Evolutionary conservation across 2,113 vertebrate species (phyloP).

Genomic region (Malurus elegans): DNA sequence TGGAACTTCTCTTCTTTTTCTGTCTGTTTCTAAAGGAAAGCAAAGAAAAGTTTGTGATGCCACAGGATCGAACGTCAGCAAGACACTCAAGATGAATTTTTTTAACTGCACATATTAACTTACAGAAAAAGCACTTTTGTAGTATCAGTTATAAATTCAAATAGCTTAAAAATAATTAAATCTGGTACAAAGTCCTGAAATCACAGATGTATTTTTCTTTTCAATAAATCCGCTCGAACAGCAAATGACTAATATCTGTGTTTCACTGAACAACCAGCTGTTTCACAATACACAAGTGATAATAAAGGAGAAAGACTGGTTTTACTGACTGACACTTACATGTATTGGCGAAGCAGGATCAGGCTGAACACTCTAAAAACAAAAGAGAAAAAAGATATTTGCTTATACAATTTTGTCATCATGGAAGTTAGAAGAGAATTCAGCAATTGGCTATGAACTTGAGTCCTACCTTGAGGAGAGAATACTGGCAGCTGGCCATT

Average conservation of each 20-base stretch:
- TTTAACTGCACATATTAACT: not conserved
- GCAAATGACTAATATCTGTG: not conserved
- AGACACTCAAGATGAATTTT: not conserved
- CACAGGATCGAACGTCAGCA: not conserved
- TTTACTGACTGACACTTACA: conserved; percentile 76
- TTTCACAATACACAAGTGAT: not conserved
- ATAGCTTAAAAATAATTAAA: not conserved
- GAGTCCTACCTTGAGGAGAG: conserved; percentile 88
- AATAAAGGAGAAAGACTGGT: not conserved
- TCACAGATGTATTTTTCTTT: not conserved
- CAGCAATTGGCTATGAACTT: not conserved
- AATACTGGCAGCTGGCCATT: conserved; percentile 98
- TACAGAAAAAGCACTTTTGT: not conserved
- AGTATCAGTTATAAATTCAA: not conserved
- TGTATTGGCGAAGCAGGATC: conserved; percentile 96
- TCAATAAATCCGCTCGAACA: not conserved
- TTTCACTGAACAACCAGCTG: not conserved
- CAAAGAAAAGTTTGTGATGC: not conserved
- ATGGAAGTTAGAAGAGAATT: not conserved
- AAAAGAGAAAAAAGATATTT: conserved; percentile 39
- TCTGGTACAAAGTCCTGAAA: not conserved
- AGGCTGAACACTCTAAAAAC: conserved; percentile 91
- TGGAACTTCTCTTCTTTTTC: not conserved
- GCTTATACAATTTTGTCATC: not conserved
- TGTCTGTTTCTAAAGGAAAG: not conserved